Evolutionary conservation across 2,797 vertebrate genomes (phyloP).

Genomic region (Apogon hyalosoma): DNA sequence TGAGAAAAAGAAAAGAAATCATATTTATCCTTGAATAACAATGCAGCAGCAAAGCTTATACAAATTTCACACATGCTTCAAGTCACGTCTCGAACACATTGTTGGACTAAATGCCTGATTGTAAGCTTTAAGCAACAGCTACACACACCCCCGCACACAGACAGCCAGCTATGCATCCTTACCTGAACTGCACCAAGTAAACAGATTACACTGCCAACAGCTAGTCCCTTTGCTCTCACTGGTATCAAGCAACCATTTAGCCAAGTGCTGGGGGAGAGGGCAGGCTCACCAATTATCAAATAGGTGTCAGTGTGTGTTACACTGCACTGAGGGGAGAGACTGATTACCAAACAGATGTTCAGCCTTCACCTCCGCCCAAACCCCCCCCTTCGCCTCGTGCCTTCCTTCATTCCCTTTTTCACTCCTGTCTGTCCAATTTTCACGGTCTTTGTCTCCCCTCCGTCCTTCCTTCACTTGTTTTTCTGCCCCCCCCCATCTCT

Average conservation of each 20-base stretch:
- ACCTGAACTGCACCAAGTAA: conserved; percentile 68
- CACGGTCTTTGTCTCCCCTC: conserved; percentile 1
- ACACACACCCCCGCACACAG: conserved; percentile 24
- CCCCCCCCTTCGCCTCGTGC: conserved; percentile 29
- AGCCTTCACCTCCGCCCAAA: conserved; percentile 53
- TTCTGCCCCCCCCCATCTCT: conserved; percentile 17
- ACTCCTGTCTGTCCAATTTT: background rate
- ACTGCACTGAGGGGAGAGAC: conserved; percentile 63
- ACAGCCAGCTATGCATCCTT: conserved; percentile 52
- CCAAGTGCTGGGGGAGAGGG: conserved; percentile 62
- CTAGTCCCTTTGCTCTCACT: conserved; percentile 54
- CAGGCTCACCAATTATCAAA: conserved; percentile 79
- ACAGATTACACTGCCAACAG: conserved; percentile 70
- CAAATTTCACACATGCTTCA: conserved; percentile 39
- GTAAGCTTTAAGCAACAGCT: conserved; percentile 25
- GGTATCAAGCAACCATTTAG: conserved; percentile 75
- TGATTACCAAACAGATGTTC: conserved; percentile 79
- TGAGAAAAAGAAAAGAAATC: conserved; percentile 67
- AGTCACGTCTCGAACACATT: conserved; percentile 50
- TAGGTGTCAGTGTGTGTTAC: conserved; percentile 76
- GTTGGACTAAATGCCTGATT: conserved; percentile 52
- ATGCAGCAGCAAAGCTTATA: conserved; percentile 33
- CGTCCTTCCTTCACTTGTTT: background rate
- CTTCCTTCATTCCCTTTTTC: conserved; percentile 33
- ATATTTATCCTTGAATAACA: conserved; percentile 62